Base-by-base conservation (phyloP, 2,113 vertebrate species). In the Seriola aureovittata region DNA sequence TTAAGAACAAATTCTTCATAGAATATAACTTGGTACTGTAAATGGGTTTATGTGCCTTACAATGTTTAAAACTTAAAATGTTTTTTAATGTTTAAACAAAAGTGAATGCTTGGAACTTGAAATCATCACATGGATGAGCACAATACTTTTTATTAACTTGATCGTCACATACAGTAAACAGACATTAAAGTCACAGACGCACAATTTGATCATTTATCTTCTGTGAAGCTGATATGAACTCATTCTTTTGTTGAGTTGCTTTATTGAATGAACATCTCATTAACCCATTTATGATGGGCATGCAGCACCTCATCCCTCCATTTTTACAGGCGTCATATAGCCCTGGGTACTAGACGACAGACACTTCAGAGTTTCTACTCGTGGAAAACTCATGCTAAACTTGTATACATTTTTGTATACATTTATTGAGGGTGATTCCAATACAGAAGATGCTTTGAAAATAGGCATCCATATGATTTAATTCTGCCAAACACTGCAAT, bases 141-240 rank as follows among this genome's bases (percentile, higher is more conserved):
- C 60, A 75, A 29, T 54, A 62, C 0, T 48, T 76, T 88, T 91
- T 89, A 88, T 89, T 85, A 50, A 84, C 59, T 82, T 75, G 36
- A 82, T 75, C 57, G 63, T 85, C 72, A 86, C 82, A 88, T 68
- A 81, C 75, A 86, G 70, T 79, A 74, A 85, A 90, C 69, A 88
- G 80, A 85, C 81, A 85, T 77, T 77, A 69, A 88, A 73, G 63
- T 80, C 60, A 90, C 44, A 65, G 34, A 68, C 60, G 62, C 54
- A 82, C 44, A 77, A 46, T 55, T 42, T 72, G 34, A 63, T 44
- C 25, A 29, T 80, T 76, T 38, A 71, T 68, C 62, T 23, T 71
- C 58, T 64, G 68, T 57, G 21, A 63, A 64, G 57, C 23, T 74
- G 2, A 72, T 71, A 55, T 62, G 42, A 66, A 68, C 42, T 85